phyloP scores from a whole-genome alignment of 2,797 vertebrate species.

The Tapirus indicus region DNA sequence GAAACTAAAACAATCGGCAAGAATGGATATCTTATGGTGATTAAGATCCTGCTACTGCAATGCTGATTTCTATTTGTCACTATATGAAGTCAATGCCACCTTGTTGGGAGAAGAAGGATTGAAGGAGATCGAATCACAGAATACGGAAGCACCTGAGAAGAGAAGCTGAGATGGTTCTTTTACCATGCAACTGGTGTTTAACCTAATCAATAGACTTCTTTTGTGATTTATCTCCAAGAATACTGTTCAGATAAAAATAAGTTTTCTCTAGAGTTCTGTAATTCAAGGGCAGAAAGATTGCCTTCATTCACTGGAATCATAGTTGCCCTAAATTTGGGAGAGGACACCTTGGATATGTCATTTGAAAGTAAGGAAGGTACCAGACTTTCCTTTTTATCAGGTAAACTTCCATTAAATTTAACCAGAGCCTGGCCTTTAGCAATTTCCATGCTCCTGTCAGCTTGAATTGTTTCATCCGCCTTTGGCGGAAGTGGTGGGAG shows the following conservation, averaged over 20 bases:
- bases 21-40: neutral
- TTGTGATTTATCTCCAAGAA: neutral
- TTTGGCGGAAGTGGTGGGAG: neutral
- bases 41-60: neutral
- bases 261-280: neutral
- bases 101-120: neutral
- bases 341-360: neutral
- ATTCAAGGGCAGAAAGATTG: neutral
- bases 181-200: neutral
- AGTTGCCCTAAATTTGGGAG: neutral
- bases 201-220: neutral
- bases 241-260: neutral
- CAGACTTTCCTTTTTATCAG: neutral
- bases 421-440: neutral
- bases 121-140: neutral
- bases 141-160: neutral
- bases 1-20: neutral
- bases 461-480: neutral
- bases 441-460: rapidly evolving
- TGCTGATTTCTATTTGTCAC: neutral
- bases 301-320: neutral
- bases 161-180: neutral
- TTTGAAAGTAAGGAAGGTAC: neutral
- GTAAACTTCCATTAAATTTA: neutral
- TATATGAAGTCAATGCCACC: neutral